Evolutionary conservation across 2,797 vertebrate species (phyloP), one percentile per base, ranked within the genome.

Genomic region (Ctenopoma kingsleyae): DNA sequence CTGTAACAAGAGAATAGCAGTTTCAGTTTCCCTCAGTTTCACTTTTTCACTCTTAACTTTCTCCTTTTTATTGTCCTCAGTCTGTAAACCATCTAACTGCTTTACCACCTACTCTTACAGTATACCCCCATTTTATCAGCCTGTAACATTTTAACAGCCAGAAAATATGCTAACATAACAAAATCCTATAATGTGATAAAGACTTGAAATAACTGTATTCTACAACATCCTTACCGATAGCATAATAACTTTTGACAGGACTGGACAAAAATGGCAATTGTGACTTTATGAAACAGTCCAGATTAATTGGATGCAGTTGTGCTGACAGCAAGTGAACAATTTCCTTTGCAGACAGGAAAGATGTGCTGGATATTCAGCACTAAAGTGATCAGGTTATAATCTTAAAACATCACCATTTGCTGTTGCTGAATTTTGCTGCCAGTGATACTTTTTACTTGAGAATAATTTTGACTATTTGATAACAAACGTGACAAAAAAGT

Each of bases 111-210:
- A 30, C 25, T 1, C 2, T 59, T 44, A 40, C 13, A 16, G 12
- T 43, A 25, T 17, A 6, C 5, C 7, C 10, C 0, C 4, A 15
- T 74, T 56, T 52, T 53, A 10, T 12, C 5, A 19, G 43, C 20
- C 35, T 57, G 22, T 75, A 55, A 55, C 23, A 47, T 32, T 66
- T 78, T 64, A 46, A 71, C 1, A 51, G 17, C 17, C 55, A 71
- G 48, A 67, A 66, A 63, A 62, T 49, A 59, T 30, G 36, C 48
- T 30, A 55, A 74, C 47, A 74, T 51, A 46, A 59, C 54, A 72
- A 5, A 38, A 44, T n/a, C 71, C 19, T 17, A 48, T 11, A 43
- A 59, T 53, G n/a, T 74, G 47, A 71, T 56, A 53, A 61, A 63
- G 54, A 50, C 12, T 20, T 38, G 7, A 72, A 70, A 77, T 57